These are phyloP conservation scores for Actinia tenebrosa DNA, from an alignment of 64 coral and sea anemone genomes.

Conservation along the genomic window DNA sequence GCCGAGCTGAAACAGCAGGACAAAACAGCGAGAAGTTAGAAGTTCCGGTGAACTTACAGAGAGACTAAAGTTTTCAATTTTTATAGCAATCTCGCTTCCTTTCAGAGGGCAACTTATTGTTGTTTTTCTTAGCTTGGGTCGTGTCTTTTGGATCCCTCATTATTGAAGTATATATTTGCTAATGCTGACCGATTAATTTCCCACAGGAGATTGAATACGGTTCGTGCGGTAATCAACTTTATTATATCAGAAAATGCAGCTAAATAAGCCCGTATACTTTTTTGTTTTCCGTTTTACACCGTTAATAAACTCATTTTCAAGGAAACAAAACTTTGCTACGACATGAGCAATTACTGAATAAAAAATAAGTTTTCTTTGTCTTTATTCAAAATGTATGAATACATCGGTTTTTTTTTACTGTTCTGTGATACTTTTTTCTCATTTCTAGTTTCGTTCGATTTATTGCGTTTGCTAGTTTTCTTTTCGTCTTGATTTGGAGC, in stretches of 20 bases:
- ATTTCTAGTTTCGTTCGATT: not conserved
- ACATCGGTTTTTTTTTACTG: too few species aligned
- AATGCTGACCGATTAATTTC: not conserved
- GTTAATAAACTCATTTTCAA: not conserved
- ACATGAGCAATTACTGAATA: constrained; percentile 6
- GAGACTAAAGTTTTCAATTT: constrained; percentile 72
- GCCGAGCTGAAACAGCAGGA: not conserved
- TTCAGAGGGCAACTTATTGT: constrained; percentile 44
- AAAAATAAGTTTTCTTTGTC: not conserved
- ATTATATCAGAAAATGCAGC: not conserved
- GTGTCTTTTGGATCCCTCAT: not conserved
- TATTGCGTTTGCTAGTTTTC: not conserved
- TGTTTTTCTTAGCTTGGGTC: constrained; percentile 24
- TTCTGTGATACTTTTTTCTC: not conserved
- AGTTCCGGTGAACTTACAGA: constrained; percentile 67
- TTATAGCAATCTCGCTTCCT: constrained; percentile 16
- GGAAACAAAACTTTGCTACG: not conserved
- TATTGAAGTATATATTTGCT: not conserved
- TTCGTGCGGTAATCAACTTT: not conserved
- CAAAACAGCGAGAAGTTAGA: constrained; percentile 76
- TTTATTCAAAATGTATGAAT: not conserved
- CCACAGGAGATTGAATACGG: not conserved
- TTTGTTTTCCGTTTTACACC: constrained; percentile 5
- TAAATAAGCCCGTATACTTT: not conserved
- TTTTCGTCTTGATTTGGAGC: not conserved